These are phyloP conservation scores for Tetragonula carbonaria DNA, from an alignment of 2,888 invertebrate species.

Conservation along the genomic window DNA sequence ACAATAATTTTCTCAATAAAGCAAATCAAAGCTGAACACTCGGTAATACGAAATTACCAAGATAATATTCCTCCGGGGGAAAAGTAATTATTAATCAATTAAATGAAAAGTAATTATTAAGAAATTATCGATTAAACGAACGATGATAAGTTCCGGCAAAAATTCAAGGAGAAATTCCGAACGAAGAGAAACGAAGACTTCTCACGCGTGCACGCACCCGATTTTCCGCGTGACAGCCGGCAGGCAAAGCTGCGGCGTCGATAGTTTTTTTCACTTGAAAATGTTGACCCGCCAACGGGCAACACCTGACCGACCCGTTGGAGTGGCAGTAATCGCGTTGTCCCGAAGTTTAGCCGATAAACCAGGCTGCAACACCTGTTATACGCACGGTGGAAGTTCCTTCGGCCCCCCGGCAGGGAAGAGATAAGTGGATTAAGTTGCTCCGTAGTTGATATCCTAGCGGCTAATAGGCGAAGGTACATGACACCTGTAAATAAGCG, in stretches of 20 bases:
- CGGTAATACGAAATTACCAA: no score
- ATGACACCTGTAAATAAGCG: constrained; percentile 61
- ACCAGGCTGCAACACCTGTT: constrained; percentile 69
- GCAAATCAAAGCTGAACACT: no score
- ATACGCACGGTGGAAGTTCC: constrained; percentile 64
- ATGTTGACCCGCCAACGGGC: constrained; percentile 47
- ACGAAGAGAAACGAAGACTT: background rate
- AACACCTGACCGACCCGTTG: constrained; percentile 55
- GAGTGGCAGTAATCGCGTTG: constrained; percentile 70
- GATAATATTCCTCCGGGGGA: no score
- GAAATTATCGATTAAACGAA: background rate
- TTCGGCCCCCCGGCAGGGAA: constrained; percentile 44
- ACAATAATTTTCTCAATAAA: no score
- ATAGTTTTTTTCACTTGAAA: constrained; percentile 46
- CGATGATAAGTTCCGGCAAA: background rate
- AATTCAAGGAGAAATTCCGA: background rate
- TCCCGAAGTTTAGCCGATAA: constrained; percentile 72
- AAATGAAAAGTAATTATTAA: background rate
- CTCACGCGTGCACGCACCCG: constrained; percentile 2
- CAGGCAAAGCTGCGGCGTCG: constrained; percentile 13
- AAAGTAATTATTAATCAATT: background rate
- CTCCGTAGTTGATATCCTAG: constrained; percentile 61
- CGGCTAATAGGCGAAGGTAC: constrained; percentile 63
- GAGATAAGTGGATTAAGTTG: constrained; percentile 74
- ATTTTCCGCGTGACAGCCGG: constrained; percentile 26